Percentiles rank a stretch among this genome's conserved stretches.
These are phyloP conservation scores for Chloropsis cyanopogon DNA, from an alignment of 2,113 vertebrate genomes.

Conservation along the genomic window DNA sequence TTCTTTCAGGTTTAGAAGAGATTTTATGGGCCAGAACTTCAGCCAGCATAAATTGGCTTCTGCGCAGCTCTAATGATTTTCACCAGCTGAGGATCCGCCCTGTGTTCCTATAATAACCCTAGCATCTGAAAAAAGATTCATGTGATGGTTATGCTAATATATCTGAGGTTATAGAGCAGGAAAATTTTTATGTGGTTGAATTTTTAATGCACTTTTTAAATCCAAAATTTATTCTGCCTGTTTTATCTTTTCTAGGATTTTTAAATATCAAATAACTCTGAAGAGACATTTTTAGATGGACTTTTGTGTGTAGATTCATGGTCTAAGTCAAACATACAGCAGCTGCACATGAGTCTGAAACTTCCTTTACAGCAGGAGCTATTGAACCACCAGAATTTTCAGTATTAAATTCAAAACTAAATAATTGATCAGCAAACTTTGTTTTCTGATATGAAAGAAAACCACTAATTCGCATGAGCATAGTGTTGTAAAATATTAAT, in stretches of 20 bases:
- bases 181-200: background rate
- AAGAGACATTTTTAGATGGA: background rate
- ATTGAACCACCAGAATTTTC: background rate
- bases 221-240: constrained; percentile 23
- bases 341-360: background rate
- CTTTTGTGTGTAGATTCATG: background rate
- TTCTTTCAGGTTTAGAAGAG: constrained; percentile 38
- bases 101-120: constrained; percentile 32
- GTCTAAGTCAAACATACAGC: background rate
- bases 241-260: background rate
- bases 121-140: constrained; percentile 16
- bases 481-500: background rate
- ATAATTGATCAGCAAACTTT: background rate
- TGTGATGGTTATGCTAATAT: constrained; percentile 1
- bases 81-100: constrained; percentile 37
- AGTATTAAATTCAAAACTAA: background rate
- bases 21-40: constrained; percentile 57
- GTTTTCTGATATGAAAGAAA: background rate
- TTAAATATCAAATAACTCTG: constrained; percentile 1
- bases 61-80: constrained; percentile 4
- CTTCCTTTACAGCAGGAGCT: background rate
- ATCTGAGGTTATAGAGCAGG: constrained; percentile 1
- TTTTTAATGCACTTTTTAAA: constrained; percentile 23
- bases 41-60: constrained; percentile 31
- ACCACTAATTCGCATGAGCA: background rate